Percentiles rank a stretch among this genome's conserved stretches.
phyloP scores from a whole-genome alignment of 2,888 invertebrate genomes.

The Emmelina monodactyla region DNA sequence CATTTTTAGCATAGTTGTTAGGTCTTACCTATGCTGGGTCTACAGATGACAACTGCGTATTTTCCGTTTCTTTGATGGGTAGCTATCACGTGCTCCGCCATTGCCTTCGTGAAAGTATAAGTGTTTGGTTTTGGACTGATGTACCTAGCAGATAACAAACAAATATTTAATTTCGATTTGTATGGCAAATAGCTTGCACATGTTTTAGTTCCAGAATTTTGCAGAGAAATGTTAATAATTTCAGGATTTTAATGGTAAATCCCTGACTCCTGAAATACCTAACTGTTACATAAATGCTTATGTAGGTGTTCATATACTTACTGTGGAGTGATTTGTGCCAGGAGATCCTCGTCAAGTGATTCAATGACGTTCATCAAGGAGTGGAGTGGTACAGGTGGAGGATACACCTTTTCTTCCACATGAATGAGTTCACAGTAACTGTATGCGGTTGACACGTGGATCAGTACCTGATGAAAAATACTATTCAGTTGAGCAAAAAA shows the following conservation, averaged over 20 bases:
- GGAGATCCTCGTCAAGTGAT: not conserved
- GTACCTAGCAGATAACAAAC: conserved; percentile 32
- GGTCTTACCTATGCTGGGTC: conserved; percentile 83
- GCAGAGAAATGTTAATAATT: too few species aligned
- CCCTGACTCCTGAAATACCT: too few species aligned
- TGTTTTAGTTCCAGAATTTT: too few species aligned
- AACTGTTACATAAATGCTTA: too few species aligned
- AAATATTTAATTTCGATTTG: not conserved
- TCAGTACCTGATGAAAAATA: not conserved
- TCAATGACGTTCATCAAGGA: not conserved
- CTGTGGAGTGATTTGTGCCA: not conserved
- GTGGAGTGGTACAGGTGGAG: not conserved
- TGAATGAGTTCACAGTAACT: not conserved
- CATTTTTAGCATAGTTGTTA: too few species aligned
- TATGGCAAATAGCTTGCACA: too few species aligned
- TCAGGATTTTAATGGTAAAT: too few species aligned
- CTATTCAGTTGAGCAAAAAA: not conserved
- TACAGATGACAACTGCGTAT: conserved; percentile 76
- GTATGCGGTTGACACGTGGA: conserved; percentile 3
- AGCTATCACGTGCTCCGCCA: conserved; percentile 76
- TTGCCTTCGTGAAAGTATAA: conserved; percentile 85
- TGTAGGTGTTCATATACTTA: too few species aligned
- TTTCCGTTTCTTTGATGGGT: conserved; percentile 60
- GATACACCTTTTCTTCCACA: not conserved
- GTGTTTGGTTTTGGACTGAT: conserved; percentile 79